Base-by-base conservation (phyloP, 2,797 vertebrate genomes). In the Euthynnus affinis region DNA sequence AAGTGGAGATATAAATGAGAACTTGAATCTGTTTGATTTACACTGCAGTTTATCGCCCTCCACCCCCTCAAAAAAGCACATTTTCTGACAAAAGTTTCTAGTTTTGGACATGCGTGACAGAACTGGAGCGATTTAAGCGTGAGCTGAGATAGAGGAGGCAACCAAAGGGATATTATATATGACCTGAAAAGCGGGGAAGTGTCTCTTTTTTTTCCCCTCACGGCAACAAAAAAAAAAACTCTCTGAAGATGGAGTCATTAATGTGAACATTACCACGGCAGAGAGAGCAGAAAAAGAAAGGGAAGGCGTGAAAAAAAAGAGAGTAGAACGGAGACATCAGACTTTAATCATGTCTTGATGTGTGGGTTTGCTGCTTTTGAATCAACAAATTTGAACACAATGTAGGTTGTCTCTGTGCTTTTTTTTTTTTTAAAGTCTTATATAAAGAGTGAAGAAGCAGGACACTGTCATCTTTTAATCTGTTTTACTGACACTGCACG, bases 281-380 rank as follows among this genome's bases (percentile, higher is more conserved):
- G 71, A 72, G 49, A 27, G n/a, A 57, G 46, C 34, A 18, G 27
- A 12, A 37, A 55, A 20, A 53, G 34, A 72, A 32, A 32, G 5
- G 6, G 29, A 32, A 32, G 29, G 29, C 1, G 29, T 32, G 29
- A 32, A 32, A 6, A 6, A 32, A 32, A n/a, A n/a, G n/a, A 32
- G 29, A 32, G 29, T 1, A 32, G 29, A 32, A 64, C 59, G 34
- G 37, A 71, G 23, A 55, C 56, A n/a, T n/a, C n/a, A 46, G 44
- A 78, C 22, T 49, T 27, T 74, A 77, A 57, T 62, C 70, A 51
- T 3, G 18, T 34, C 42, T 44, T 48, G 0, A 32, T 53, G 60
- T 61, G 78, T 52, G 44, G 66, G 51, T 51, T 66, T 0, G 5
- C 52, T 67, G 61, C 55, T 77, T 75, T 51, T 66, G 32, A 72